Evolutionary conservation across 2,888 invertebrate species (phyloP), one percentile per base, ranked within the genome.

Genomic region (Himalopsyche anomala): DNA sequence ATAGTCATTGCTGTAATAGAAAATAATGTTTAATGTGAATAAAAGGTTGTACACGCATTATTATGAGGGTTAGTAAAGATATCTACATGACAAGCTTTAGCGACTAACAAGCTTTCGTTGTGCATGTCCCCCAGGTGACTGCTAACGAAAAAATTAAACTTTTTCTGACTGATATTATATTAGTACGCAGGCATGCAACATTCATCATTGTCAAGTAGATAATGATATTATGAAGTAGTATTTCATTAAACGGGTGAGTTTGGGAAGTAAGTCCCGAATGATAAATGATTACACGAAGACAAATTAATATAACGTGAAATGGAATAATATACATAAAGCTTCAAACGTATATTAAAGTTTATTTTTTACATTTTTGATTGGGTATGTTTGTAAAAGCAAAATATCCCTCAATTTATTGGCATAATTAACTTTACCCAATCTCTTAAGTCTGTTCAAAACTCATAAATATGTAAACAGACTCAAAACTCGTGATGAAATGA

Each of bases 121-220:
- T 51, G 51, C 62, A 62, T 62, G 62, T 62, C 62, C 62, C 51
- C 62, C 62, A 62, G 62, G 62, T 62, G 62, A 62, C 62, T 62
- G 62, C 62, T 19, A 19, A 62, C 62, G 62, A 62, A 62, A 62
- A 62, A 62, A 62, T 62, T 62, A 62, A 62, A 6, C 11, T 62
- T 62, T 19, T 62, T 62, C 62, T 62, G 62, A 62, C 62, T 62
- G 62, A 62, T 62, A 19, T 62, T 62, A 62, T 62, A 62, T 62
- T 62, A 9, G 62, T 62, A 19, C 62, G 62, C 28, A 62, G 62
- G 62, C 62, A 62, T 62, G 62, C 62, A 9, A 62, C 62, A 62
- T 62, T 62, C 19, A 62, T 62, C 62, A 62, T 62, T 62, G 62
- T 62, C 62, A 62, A 62, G 62, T 19, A 62, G 62, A 62, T 62